phyloP scores from a whole-genome alignment of 1,140 invertebrate species.

The Brachionus rubens region DNA sequence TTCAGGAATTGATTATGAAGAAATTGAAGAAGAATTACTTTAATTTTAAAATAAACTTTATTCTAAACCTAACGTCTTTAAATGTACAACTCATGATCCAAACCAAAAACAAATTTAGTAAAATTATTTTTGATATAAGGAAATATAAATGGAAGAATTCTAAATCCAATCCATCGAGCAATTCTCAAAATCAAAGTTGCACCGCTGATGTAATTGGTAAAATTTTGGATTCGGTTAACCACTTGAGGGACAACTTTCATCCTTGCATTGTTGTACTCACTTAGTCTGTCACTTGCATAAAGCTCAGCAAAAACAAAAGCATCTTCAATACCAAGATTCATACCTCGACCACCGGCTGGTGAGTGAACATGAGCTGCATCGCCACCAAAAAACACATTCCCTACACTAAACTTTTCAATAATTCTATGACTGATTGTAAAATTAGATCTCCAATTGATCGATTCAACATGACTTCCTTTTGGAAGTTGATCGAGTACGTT shows the following conservation, averaged over 20 bases:
- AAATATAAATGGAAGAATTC: background rate
- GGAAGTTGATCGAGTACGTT: background rate
- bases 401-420: background rate
- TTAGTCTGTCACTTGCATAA: background rate
- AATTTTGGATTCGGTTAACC: background rate
- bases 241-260: background rate
- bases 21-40: background rate
- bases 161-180: background rate
- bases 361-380: slow-evolving; percentile 35
- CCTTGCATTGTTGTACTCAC: background rate
- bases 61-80: no score
- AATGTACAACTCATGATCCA: slow-evolving; percentile 17
- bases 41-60: background rate
- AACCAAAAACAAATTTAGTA: background rate
- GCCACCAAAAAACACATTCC: background rate
- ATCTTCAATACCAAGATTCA: slow-evolving; percentile 26
- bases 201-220: background rate
- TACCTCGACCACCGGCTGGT: slow-evolving; percentile 17
- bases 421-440: background rate
- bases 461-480: background rate
- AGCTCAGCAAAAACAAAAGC: slow-evolving; percentile 12
- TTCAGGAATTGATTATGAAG: background rate
- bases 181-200: background rate
- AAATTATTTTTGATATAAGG: background rate
- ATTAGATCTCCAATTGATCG: background rate